A percentile compares a stretch with the other conserved stretches of the same genome.
Evolutionary conservation across 2,797 vertebrate species (phyloP).

Genomic region (Anguilla anguilla): DNA sequence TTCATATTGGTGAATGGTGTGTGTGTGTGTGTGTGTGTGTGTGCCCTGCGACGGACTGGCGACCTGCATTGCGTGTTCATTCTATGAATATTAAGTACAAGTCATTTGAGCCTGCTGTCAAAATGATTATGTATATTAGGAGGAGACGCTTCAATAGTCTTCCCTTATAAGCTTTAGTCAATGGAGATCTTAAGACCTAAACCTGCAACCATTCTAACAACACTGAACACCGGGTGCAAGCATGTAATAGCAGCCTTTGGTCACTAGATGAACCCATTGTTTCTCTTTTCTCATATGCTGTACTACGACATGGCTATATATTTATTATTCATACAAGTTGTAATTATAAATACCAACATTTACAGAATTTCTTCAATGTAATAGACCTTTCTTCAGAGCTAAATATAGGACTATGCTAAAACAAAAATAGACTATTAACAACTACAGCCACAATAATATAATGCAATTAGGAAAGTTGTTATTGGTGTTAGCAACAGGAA

Average conservation of each 20-base stretch:
- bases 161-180: background rate
- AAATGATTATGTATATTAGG: no score
- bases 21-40: no score
- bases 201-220: background rate
- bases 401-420: background rate
- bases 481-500: background rate
- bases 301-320: background rate
- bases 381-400: background rate
- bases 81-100: no score
- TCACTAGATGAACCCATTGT: constrained; percentile 19
- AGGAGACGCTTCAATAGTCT: no score
- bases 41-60: no score
- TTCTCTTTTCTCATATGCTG: background rate
- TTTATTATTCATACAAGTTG: background rate
- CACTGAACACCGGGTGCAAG: background rate
- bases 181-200: background rate
- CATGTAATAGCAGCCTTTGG: background rate
- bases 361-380: background rate
- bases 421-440: background rate
- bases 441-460: background rate
- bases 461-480: background rate
- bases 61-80: no score
- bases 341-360: background rate
- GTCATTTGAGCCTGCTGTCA: no score
- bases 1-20: no score